These are phyloP conservation scores for Gymnoscelis rufifasciata DNA, from an alignment of 2,888 invertebrate genomes.

Conservation along the genomic window DNA sequence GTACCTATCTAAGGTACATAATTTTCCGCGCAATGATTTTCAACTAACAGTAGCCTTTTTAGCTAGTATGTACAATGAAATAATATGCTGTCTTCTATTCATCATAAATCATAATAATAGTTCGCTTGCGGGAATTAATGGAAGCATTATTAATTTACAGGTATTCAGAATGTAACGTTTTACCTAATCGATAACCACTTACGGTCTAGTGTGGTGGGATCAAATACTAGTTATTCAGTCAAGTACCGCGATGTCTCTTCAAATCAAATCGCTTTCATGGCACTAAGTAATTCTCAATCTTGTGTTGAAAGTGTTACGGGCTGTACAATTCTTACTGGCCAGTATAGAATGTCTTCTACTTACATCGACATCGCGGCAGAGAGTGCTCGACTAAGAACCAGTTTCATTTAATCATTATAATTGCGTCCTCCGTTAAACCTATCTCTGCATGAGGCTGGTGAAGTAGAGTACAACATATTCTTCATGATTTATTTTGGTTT, in stretches of 20 bases:
- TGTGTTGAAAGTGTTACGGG: constrained; percentile 28
- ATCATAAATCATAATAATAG: no score
- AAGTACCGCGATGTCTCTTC: constrained; percentile 17
- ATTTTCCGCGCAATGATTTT: no score
- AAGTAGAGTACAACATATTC: constrained; percentile 31
- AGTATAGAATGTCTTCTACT: constrained; percentile 42
- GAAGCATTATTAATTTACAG: no score
- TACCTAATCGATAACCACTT: constrained; percentile 25
- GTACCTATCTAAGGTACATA: no score
- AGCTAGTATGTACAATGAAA: no score
- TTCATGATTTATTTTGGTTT: constrained; percentile 17
- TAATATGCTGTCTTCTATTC: no score
- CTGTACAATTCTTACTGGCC: constrained; percentile 13
- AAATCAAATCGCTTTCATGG: constrained; percentile 9
- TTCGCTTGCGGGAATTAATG: no score
- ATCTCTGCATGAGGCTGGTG: constrained; percentile 47
- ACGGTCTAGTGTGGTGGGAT: constrained; percentile 29
- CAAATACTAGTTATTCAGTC: constrained; percentile 18
- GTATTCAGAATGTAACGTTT: no score
- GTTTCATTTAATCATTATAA: constrained; percentile 77
- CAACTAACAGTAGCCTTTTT: no score
- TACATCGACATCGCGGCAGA: constrained; percentile 53
- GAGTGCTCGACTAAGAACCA: constrained; percentile 60
- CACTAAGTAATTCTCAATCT: constrained; percentile 26
- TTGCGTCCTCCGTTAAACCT: constrained; percentile 74